A percentile compares a stretch with the other conserved stretches of the same genome.
phyloP scores from a whole-genome alignment of 1,140 invertebrate genomes.

The Mercenaria mercenaria region DNA sequence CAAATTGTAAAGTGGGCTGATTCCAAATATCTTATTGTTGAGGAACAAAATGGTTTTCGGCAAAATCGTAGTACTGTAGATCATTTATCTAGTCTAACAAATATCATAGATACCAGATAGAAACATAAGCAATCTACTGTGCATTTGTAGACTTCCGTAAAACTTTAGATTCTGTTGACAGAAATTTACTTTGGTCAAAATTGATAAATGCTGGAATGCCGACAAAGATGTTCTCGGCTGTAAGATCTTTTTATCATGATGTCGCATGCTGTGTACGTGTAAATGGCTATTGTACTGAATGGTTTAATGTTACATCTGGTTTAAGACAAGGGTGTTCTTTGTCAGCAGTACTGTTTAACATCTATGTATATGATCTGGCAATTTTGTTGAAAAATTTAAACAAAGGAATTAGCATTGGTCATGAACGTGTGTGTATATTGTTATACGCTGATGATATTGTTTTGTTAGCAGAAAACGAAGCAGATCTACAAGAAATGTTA shows the following conservation, averaged over 20 bases:
- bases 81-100: too few relatives aligned
- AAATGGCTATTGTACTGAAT: not conserved
- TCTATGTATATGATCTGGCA: slow-evolving; percentile 44
- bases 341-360: slow-evolving; percentile 39
- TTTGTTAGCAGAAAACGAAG: not conserved
- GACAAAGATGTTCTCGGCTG: too few relatives aligned
- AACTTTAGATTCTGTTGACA: not conserved
- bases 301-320: slow-evolving; percentile 1
- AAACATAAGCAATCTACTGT: not conserved
- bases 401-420: slow-evolving; percentile 16
- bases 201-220: too few relatives aligned
- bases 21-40: too few relatives aligned
- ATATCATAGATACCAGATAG: too few relatives aligned
- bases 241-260: too few relatives aligned
- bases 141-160: too few relatives aligned
- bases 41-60: too few relatives aligned
- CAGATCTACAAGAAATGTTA: slow-evolving; percentile 35
- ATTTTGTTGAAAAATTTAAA: not conserved
- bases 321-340: slow-evolving; percentile 37
- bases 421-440: not conserved
- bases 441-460: slow-evolving; percentile 59
- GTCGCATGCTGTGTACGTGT: not conserved
- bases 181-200: not conserved
- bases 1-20: too few relatives aligned
- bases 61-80: too few relatives aligned